phyloP scores from a whole-genome alignment of 2,113 vertebrate genomes.

The Thunnus thynnus region DNA sequence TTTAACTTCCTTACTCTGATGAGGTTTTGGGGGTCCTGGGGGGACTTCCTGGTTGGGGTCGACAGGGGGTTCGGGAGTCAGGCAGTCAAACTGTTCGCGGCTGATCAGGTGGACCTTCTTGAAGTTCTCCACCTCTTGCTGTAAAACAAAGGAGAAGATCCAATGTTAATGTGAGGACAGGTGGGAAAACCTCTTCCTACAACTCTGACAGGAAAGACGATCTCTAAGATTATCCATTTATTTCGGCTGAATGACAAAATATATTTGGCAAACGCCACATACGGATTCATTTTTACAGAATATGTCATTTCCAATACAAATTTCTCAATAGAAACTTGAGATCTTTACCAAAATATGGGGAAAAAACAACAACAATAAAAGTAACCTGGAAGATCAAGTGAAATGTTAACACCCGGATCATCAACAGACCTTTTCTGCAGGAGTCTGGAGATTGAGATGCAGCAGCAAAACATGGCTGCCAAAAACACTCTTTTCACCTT shows the following conservation, averaged over 20 bases:
- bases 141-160: slow-evolving; percentile 50
- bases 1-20: slow-evolving; percentile 88
- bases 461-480: slow-evolving; percentile 74
- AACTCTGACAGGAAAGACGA: no score
- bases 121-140: slow-evolving; percentile 99
- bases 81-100: slow-evolving; percentile 95
- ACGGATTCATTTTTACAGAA: no score
- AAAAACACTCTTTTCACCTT: slow-evolving; percentile 62
- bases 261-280: no score
- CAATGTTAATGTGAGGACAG: background rate
- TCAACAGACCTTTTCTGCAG: slow-evolving; percentile 70
- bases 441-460: slow-evolving; percentile 64
- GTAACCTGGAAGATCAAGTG: background rate
- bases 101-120: slow-evolving; percentile 99
- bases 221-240: no score
- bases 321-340: no score
- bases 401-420: background rate
- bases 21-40: slow-evolving; percentile 93
- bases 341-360: background rate
- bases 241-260: no score
- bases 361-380: background rate
- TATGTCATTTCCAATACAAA: no score
- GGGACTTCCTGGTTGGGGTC: slow-evolving; percentile 99
- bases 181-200: background rate
- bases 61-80: slow-evolving; percentile 97